Evolutionary conservation across 2,797 vertebrate genomes (phyloP).

Genomic region (Characodon lateralis): DNA sequence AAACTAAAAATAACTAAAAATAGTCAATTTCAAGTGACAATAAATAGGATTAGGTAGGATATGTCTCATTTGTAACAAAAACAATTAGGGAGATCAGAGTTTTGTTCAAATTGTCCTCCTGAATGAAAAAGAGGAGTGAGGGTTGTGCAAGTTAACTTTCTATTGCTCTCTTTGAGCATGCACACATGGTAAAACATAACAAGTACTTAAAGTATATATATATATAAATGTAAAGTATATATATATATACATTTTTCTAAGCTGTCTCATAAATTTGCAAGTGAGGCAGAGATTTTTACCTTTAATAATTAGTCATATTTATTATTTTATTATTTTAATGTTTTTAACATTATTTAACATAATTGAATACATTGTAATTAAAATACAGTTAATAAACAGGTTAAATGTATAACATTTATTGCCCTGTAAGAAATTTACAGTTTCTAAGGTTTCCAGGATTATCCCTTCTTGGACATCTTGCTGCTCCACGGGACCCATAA

Average conservation of each 20-base stretch:
- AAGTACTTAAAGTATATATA: no score
- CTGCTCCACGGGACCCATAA: constrained; percentile 14
- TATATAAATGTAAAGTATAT: no score
- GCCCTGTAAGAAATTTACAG: not conserved
- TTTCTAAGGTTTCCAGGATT: constrained; percentile 26
- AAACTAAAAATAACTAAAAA: not conserved
- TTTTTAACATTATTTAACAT: not conserved
- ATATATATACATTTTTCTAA: no score
- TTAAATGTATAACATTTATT: not conserved
- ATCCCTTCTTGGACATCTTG: constrained; percentile 17
- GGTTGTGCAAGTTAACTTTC: not conserved
- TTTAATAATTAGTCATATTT: no score
- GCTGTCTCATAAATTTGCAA: no score
- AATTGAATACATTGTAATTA: not conserved
- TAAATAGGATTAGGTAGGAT: not conserved
- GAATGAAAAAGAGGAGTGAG: not conserved
- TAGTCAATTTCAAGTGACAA: not conserved
- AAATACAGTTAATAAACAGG: not conserved
- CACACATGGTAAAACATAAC: not conserved
- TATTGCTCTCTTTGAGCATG: not conserved
- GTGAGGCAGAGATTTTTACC: no score
- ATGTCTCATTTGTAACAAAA: not conserved
- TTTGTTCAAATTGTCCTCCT: not conserved
- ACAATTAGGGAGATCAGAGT: not conserved
- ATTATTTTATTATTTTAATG: no score